Conservation (phyloP, 2,113 vertebrate species). For the Panthera uncia region DNA sequence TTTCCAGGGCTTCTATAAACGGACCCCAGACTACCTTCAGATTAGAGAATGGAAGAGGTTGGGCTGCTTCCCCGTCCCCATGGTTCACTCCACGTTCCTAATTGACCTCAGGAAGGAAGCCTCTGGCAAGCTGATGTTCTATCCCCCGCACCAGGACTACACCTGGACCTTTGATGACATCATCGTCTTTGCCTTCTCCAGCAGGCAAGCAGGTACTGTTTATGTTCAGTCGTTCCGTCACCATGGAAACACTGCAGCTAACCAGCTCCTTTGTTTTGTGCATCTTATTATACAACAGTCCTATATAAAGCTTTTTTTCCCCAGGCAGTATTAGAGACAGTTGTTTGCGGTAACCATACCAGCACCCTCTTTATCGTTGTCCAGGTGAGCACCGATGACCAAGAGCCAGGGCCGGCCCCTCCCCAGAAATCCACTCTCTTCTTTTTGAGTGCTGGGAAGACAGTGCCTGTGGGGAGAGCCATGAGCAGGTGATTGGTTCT, state of each 20-base stretch:
- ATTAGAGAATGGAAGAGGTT: conserved; percentile 95
- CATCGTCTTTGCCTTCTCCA: conserved; percentile 98
- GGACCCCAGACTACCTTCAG: conserved; percentile 94
- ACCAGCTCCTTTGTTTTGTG: not conserved
- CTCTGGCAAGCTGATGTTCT: conserved; percentile 89
- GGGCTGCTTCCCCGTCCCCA: conserved; percentile 95
- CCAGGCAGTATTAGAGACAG: not conserved
- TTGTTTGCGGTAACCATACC: not conserved
- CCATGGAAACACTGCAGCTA: not conserved
- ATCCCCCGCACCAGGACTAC: conserved; percentile 95
- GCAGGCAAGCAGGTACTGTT: conserved; percentile 91
- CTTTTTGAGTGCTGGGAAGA: not conserved
- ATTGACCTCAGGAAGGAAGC: conserved; percentile 94
- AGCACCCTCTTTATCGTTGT: not conserved
- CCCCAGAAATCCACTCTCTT: not conserved
- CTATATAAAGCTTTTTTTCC: not conserved
- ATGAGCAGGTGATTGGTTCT: not conserved
- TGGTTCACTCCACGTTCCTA: conserved; percentile 97
- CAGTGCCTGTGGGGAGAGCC: rapidly evolving
- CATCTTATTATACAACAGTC: not conserved
- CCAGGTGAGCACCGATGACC: not conserved
- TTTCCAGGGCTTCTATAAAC: conserved; percentile 95
- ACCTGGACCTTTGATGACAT: conserved; percentile 99
- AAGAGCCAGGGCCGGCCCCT: not conserved
- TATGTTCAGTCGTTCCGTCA: not conserved